Base-by-base conservation (phyloP, 1,140 invertebrate genomes). In the Drosophila eugracilis region DNA sequence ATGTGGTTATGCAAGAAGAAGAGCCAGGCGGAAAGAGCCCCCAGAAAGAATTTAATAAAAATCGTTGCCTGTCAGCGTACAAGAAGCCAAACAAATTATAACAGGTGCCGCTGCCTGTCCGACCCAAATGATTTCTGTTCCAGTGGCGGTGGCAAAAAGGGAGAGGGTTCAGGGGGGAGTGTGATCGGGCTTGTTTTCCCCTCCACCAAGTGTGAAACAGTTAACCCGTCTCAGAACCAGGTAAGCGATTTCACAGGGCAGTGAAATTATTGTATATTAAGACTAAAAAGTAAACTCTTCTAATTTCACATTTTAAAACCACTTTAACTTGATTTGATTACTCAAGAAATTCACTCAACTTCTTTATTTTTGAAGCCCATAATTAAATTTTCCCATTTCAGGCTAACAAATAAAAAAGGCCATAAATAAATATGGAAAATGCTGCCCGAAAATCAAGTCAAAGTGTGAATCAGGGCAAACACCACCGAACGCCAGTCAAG, bases 61-160 rank as follows among this genome's bases (percentile, higher is more conserved):
- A 86, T 86, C 78, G 81, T 78, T 88, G 69, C 57, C 81, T 86
- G 81, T 86, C 81, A 86, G 83, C 81, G 78, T 52, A 78, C 73
- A 81, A 86, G 83, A 88, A 86, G 81, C 83, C 81, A 86, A 88
- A 86, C 81, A 86, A 86, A 86, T 86, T 86, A 88, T 88, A 86
- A 86, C 81, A 86, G 81, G 81, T 86, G 81, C 81, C 78, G 81
- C 45, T 69, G 77, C 60, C 36, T 66, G 70, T 65, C 50, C 60
- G 54, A 47, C 55, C 59, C 62, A 48, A 66, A 55, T 53, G 72
- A 63, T 59, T 72, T 45, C 45, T 53, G 55, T 50, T 37, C 39
- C 36, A 24, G 39, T 5, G n/a, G n/a, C 22, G 26, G 39, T 3
- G 26, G 70, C 37, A 24, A 15, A 4, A 5, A 22, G 42, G 41